Conservation (phyloP, 1,140 invertebrate genomes). For the Rhagoletis zephyria region DNA sequence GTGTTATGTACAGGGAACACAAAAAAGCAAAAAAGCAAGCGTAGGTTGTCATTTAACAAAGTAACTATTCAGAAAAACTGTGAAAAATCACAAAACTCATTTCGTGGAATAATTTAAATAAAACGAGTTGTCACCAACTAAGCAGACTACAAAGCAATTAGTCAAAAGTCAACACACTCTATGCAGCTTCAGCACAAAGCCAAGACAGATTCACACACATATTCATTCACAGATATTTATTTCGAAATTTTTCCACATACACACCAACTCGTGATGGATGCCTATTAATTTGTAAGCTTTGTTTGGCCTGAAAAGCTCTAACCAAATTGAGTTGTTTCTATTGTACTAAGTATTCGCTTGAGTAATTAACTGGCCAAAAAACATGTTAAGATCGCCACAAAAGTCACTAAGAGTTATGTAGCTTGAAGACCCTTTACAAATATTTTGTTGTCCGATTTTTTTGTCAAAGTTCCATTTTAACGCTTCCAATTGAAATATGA, state of each 20-base stretch:
- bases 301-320: neutral
- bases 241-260: too few species aligned
- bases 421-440: neutral
- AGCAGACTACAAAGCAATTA: constrained; percentile 1
- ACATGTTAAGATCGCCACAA: constrained; percentile 30
- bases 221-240: too few species aligned
- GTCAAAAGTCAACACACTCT: neutral
- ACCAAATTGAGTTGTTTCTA: constrained; percentile 30
- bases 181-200: too few species aligned
- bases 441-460: neutral
- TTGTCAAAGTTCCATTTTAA: neutral
- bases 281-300: neutral
- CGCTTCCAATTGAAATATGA: neutral
- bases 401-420: neutral
- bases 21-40: neutral
- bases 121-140: neutral
- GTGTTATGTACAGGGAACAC: too few species aligned
- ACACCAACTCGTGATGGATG: too few species aligned
- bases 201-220: too few species aligned
- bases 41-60: neutral
- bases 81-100: neutral
- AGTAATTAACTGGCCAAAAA: constrained; percentile 27
- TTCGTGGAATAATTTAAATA: neutral
- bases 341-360: neutral
- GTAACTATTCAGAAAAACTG: neutral